Base-by-base conservation (phyloP, 2,888 invertebrate genomes). In the Entomobrya multifasciata region DNA sequence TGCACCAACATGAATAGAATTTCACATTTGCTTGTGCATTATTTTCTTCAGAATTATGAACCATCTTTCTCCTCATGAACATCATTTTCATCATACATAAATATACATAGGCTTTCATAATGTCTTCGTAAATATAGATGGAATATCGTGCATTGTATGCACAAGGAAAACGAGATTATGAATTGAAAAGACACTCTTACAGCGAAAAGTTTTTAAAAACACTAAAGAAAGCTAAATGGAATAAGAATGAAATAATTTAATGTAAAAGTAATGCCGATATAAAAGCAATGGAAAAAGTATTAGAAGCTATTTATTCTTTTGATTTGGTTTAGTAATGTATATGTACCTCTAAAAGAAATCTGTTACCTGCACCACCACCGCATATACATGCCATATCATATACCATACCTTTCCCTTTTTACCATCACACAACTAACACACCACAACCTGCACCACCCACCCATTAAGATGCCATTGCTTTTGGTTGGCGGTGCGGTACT, bases 231-330 rank as follows among this genome's bases (percentile, higher is more conserved):
- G 49, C n/a, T 15, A 49, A 70, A 70, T 70, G 44, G 36, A n/a
- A 65, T 65, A 17, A 36, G 36, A 65, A 65, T 41, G 60, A 65
- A 65, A 41, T 20, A 15, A 60, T 60, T 65, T 41, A 65, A 65
- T 41, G 41, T 17, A 70, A 49, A 70, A 13, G 49, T n/a, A n/a
- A n/a, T n/a, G n/a, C n/a, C n/a, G n/a, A n/a, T n/a, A 49, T 25
- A 49, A 41, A 22, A 67, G 20, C 20, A 52, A 52, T 52, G 52
- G 17, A 4, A 52, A 52, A 8, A 52, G 20, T 52, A 0, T 17
- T n/a, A n/a, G n/a, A n/a, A n/a, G 17, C 1, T 52, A 52, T 52
- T 52, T 52, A 52, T 52, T 5, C 47, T 17, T 36, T 8, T 36
- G 36, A 36, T 36, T 36, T 36, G 36, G 36, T 36, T 36, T 36